Evolutionary conservation across 1,140 invertebrate species (phyloP).

Genomic region (Bradysia coprophila): DNA sequence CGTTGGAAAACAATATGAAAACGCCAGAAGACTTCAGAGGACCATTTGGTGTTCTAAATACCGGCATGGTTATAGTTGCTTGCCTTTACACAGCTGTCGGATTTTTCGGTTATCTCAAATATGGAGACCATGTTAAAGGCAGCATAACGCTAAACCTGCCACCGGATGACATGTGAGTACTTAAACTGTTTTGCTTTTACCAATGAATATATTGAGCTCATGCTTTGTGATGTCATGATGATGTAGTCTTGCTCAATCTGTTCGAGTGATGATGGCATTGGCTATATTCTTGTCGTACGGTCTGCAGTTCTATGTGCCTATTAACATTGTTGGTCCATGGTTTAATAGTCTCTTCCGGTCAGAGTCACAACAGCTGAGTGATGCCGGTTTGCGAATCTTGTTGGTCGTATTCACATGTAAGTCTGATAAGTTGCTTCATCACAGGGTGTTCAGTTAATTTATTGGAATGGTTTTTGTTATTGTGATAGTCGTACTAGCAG

Average conservation of each 20-base stretch:
- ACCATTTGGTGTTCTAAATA: conserved; percentile 68
- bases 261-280: conserved; percentile 64
- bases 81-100: conserved; percentile 67
- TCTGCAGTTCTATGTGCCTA: conserved; percentile 83
- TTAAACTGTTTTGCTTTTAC: conserved; percentile 2
- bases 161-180: conserved; percentile 45
- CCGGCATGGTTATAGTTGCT: conserved; percentile 71
- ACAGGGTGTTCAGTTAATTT: neutral
- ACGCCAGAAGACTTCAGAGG: conserved; percentile 66
- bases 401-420: conserved; percentile 68
- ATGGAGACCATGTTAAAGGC: conserved; percentile 55
- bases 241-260: conserved; percentile 59
- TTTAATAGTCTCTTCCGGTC: conserved; percentile 39
- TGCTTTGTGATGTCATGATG: too few relatives aligned
- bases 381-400: conserved; percentile 44
- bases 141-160: conserved; percentile 76
- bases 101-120: conserved; percentile 83
- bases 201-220: too few relatives aligned
- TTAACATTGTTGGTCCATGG: conserved; percentile 71
- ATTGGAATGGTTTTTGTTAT: neutral
- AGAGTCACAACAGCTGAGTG: conserved; percentile 36
- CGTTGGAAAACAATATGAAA: conserved; percentile 81
- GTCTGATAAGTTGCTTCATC: conserved; percentile 23
- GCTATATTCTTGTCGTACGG: conserved; percentile 77
- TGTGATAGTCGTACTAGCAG: conserved; percentile 57